Evolutionary conservation across 2,797 vertebrate species (phyloP).

Genomic region (Mergus octosetaceus): DNA sequence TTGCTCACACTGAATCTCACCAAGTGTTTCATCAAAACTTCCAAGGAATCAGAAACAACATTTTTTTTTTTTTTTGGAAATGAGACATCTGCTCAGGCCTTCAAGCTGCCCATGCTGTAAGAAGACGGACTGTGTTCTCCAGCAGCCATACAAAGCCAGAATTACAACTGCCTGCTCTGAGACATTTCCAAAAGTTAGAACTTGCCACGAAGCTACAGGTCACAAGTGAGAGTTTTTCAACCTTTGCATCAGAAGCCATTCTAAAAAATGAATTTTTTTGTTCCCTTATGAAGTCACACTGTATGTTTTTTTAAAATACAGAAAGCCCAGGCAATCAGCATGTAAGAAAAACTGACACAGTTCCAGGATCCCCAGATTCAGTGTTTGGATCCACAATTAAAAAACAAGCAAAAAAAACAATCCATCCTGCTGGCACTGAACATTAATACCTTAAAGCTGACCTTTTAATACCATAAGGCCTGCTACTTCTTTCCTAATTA

Average conservation of each 20-base stretch:
- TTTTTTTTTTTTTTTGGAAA: background rate
- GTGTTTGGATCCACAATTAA: background rate
- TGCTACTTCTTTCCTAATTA: slow-evolving; percentile 45
- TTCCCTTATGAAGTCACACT: no score
- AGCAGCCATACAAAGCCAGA: background rate
- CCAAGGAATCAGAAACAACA: background rate
- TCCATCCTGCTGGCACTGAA: background rate
- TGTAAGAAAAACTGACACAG: background rate
- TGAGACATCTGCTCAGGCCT: background rate
- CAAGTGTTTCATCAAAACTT: background rate
- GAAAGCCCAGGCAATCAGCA: background rate
- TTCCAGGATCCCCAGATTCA: background rate
- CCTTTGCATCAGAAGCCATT: background rate
- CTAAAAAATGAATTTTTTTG: background rate
- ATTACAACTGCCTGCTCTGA: background rate
- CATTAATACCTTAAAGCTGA: slow-evolving; percentile 50
- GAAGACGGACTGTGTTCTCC: background rate
- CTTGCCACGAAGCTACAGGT: background rate
- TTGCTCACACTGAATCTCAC: background rate
- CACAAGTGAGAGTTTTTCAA: background rate
- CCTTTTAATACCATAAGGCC: slow-evolving; percentile 41
- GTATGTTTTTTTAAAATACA: background rate
- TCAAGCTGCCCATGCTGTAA: background rate
- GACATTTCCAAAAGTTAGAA: background rate
- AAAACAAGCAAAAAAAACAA: background rate